These are phyloP conservation scores for Leptinotarsa rubiginosa DNA, from an alignment of 2,888 invertebrate species.

Conservation along the genomic window DNA sequence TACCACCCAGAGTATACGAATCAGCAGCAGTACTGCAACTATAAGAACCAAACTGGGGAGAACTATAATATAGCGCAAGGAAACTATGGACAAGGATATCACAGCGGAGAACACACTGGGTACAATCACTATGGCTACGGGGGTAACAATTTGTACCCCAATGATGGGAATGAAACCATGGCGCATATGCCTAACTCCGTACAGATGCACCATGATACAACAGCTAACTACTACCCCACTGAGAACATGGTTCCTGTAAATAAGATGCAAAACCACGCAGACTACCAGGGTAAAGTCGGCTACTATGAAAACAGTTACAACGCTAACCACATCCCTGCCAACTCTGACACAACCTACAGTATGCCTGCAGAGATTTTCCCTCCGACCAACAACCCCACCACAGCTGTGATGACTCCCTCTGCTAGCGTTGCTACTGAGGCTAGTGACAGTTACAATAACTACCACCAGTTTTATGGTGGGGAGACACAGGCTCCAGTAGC, in stretches of 20 bases:
- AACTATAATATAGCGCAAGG: conserved; percentile 57
- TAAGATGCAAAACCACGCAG: conserved; percentile 56
- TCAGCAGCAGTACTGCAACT: conserved; percentile 67
- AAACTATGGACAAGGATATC: conserved; percentile 60
- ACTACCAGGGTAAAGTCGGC: conserved; percentile 62
- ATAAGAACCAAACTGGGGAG: conserved; percentile 67
- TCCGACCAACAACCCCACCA: conserved; percentile 65
- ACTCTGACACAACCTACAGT: conserved; percentile 65
- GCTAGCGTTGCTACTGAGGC: conserved; percentile 72
- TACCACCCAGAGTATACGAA: conserved; percentile 68
- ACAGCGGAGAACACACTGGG: conserved; percentile 54
- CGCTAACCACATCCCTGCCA: conserved; percentile 63
- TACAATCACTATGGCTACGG: conserved; percentile 63
- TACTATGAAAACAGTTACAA: conserved; percentile 72
- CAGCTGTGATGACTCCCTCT: conserved; percentile 73
- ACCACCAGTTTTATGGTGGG: conserved; percentile 78
- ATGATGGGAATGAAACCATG: conserved; percentile 56
- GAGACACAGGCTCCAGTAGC: conserved; percentile 59
- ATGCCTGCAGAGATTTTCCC: conserved; percentile 68
- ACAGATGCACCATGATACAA: conserved; percentile 56
- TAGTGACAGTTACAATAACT: conserved; percentile 76
- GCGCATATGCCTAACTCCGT: conserved; percentile 57
- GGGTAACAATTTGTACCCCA: conserved; percentile 60
- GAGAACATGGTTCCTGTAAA: conserved; percentile 60
- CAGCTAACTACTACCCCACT: conserved; percentile 60